A percentile compares a stretch with the other conserved stretches of the same genome.
Conservation (phyloP, 2,797 vertebrate genomes). For the Periparus ater region DNA sequence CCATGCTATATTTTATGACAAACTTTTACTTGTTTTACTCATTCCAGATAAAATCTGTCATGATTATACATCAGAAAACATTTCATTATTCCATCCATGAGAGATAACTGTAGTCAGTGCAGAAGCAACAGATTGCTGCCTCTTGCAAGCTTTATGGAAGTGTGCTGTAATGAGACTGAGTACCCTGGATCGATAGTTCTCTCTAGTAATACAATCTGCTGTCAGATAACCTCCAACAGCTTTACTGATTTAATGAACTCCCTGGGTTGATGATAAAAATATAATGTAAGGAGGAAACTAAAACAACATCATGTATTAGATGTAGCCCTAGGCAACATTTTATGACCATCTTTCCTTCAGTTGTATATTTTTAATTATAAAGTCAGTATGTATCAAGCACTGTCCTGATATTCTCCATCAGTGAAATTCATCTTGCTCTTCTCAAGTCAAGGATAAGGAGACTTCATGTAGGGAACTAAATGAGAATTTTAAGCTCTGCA, state of each 20-base stretch:
- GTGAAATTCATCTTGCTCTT: conserved; percentile 52
- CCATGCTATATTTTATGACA: conserved; percentile 46
- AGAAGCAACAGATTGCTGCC: conserved; percentile 72
- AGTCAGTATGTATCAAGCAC: conserved; percentile 55
- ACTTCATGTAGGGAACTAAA: conserved; percentile 55
- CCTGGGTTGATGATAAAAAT: conserved; percentile 63
- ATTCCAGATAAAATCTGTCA: conserved; percentile 72
- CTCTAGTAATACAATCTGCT: conserved; percentile 54
- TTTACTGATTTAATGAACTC: conserved; percentile 71
- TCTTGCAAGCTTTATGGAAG: conserved; percentile 61
- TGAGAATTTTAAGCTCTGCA: conserved; percentile 26
- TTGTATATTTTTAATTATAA: conserved; percentile 68
- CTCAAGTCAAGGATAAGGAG: conserved; percentile 51
- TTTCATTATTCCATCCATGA: conserved; percentile 69
- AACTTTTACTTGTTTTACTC: conserved; percentile 64
- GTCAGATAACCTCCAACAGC: conserved; percentile 57
- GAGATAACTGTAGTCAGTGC: conserved; percentile 67
- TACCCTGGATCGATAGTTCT: conserved; percentile 66
- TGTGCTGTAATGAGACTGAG: conserved; percentile 65
- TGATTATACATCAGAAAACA: conserved; percentile 71
- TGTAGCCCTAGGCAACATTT: conserved; percentile 47
- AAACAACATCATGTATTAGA: conserved; percentile 64
- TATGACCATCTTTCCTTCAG: conserved; percentile 49
- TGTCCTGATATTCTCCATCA: conserved; percentile 50
- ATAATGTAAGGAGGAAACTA: conserved; percentile 60